A percentile compares a stretch with the other conserved stretches of the same genome.
These are phyloP conservation scores for Carcinoscorpius rotundicauda DNA, from an alignment of 1,140 invertebrate species.

Conservation along the genomic window DNA sequence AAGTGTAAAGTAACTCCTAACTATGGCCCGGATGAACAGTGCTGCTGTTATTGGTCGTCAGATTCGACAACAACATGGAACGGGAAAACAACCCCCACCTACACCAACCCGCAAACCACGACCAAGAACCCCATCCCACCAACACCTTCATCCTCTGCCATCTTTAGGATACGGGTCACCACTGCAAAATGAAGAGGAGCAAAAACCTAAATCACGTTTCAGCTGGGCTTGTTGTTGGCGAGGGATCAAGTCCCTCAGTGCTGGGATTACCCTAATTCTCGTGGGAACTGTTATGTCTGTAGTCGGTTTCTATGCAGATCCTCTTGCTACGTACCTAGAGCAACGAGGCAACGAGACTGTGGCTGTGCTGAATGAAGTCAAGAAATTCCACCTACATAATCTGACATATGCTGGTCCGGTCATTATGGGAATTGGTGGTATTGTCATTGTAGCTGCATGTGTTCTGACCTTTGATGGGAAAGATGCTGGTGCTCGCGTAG, in stretches of 20 bases:
- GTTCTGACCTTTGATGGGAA: conserved; percentile 82
- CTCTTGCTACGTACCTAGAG: conserved; percentile 62
- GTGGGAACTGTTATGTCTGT: conserved; percentile 79
- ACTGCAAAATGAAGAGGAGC: conserved; percentile 17
- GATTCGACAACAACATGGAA: conserved; percentile 25
- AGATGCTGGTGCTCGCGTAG: conserved; percentile 21
- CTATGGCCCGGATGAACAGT: conserved; percentile 22
- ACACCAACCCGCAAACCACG: conserved; percentile 16
- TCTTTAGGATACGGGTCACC: background rate
- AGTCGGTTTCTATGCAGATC: conserved; percentile 59
- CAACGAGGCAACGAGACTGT: conserved; percentile 65
- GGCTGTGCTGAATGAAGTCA: conserved; percentile 31
- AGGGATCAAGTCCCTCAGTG: conserved; percentile 69
- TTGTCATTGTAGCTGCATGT: conserved; percentile 81
- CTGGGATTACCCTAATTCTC: conserved; percentile 67
- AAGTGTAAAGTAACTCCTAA: too few species aligned
- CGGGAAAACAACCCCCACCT: conserved; percentile 14
- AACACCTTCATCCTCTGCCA: conserved; percentile 9
- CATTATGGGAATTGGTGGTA: conserved; percentile 83
- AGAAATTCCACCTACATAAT: conserved; percentile 58
- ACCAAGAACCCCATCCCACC: conserved; percentile 23
- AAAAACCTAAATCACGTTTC: conserved; percentile 20
- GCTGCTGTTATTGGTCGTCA: conserved; percentile 28
- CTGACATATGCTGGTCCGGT: conserved; percentile 81
- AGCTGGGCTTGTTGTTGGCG: conserved; percentile 59